These are phyloP conservation scores for Ceryle rudis DNA, from an alignment of 2,797 vertebrate species.

Conservation along the genomic window DNA sequence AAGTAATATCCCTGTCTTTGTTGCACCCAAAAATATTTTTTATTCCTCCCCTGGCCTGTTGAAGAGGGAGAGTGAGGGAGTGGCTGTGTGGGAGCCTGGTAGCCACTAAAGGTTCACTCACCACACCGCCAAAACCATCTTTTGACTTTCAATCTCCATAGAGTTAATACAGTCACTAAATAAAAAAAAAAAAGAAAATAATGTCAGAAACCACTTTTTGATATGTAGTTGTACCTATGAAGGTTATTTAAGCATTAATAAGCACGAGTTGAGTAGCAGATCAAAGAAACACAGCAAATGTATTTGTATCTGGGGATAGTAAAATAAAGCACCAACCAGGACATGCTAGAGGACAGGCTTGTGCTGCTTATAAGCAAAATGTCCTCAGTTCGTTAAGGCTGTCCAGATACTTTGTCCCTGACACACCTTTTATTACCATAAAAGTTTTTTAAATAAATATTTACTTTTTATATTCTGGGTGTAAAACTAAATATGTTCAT, in stretches of 20 bases:
- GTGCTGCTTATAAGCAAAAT: background rate
- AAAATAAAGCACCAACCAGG: background rate
- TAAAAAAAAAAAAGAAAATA: background rate
- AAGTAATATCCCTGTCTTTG: background rate
- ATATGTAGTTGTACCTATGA: background rate
- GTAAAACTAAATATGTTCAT: background rate
- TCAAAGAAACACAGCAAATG: background rate
- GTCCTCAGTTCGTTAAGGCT: background rate
- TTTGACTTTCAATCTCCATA: background rate
- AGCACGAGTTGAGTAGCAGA: background rate
- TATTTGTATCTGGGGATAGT: background rate
- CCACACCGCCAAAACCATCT: background rate
- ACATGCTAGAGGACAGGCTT: background rate
- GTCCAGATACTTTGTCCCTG: background rate
- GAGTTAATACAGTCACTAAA: background rate
- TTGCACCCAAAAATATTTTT: background rate
- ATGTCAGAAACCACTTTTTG: background rate
- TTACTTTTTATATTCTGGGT: background rate
- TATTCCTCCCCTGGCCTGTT: rapidly evolving
- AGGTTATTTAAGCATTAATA: background rate
- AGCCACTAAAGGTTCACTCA: background rate
- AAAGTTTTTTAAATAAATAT: background rate
- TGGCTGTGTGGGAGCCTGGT: rapidly evolving
- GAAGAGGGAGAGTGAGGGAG: background rate
- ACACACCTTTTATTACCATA: background rate